A percentile compares a stretch with the other conserved stretches of the same genome.
Conservation (phyloP, 1,140 invertebrate genomes). For the Bombus picipes region DNA sequence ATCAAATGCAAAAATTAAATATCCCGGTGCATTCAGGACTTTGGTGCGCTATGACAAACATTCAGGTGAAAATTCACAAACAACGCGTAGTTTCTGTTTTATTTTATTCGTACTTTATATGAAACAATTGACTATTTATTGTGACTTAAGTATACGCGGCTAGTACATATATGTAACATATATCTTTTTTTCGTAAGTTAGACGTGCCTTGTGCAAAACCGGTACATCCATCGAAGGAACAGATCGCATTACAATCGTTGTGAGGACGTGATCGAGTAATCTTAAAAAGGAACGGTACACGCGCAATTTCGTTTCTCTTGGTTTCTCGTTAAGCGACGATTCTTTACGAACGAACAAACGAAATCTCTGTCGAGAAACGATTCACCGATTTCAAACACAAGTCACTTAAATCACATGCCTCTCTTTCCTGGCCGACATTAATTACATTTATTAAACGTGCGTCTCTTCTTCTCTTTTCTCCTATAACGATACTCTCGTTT, state of each 20-base stretch:
- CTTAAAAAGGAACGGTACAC: slow-evolving; percentile 16
- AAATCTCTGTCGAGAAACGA: slow-evolving; percentile 2
- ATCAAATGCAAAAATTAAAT: not conserved
- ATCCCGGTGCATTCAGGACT: no score
- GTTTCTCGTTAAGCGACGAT: not conserved
- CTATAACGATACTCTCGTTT: slow-evolving; percentile 36
- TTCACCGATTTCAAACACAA: slow-evolving; percentile 59
- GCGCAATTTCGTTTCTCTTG: not conserved
- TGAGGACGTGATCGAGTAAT: slow-evolving; percentile 19
- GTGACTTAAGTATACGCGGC: slow-evolving; percentile 77
- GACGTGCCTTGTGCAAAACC: slow-evolving; percentile 66
- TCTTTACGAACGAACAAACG: not conserved
- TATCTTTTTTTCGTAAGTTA: slow-evolving; percentile 67
- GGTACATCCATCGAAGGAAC: slow-evolving; percentile 56
- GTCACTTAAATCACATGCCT: slow-evolving; percentile 49
- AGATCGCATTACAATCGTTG: slow-evolving; percentile 40
- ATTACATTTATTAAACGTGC: slow-evolving; percentile 49
- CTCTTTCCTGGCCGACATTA: slow-evolving; percentile 25
- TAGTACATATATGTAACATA: slow-evolving; percentile 81
- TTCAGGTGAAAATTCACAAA: not conserved
- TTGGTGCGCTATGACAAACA: not conserved
- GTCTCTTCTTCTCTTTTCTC: not conserved
- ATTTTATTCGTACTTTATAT: slow-evolving; percentile 77
- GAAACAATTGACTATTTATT: slow-evolving; percentile 82
- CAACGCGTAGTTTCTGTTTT: slow-evolving; percentile 49